Conservation (phyloP, 2,113 vertebrate species). For the Rhinogobius similis region DNA sequence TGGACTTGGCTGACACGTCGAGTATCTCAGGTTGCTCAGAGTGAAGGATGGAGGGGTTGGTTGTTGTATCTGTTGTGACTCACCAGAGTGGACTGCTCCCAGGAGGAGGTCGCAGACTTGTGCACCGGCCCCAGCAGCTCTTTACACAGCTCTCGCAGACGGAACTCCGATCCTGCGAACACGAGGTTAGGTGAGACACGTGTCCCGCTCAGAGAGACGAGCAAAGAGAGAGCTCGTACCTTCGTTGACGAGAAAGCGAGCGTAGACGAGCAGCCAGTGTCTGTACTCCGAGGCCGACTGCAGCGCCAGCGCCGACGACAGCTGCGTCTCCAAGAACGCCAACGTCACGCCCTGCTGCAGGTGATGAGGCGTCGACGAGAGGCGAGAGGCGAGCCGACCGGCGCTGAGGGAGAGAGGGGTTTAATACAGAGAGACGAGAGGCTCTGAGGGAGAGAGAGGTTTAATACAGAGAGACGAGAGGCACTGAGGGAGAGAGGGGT, state of each 20-base stretch:
- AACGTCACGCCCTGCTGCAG: constrained; percentile 93
- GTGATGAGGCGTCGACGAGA: constrained; percentile 91
- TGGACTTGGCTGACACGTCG: too few relatives aligned
- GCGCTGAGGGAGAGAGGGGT: constrained; percentile 19
- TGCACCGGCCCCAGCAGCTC: constrained; percentile 97
- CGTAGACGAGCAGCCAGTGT: constrained; percentile 97
- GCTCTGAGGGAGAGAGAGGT: neutral
- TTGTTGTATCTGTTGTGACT: too few relatives aligned
- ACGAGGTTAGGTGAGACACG: too few relatives aligned
- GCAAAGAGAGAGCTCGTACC: constrained; percentile 70
- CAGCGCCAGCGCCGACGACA: constrained; percentile 86
- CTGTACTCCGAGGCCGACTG: constrained; percentile 92
- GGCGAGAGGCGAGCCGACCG: constrained; percentile 89
- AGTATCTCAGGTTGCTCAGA: too few relatives aligned
- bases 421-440: neutral
- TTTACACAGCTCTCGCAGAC: constrained; percentile 92
- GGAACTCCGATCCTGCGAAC: constrained; percentile 88
- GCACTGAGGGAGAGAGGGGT: too few relatives aligned
- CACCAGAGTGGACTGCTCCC: constrained; percentile 94
- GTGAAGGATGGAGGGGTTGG: too few relatives aligned
- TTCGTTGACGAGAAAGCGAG: constrained; percentile 97
- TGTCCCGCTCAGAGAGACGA: too few relatives aligned
- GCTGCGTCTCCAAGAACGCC: constrained; percentile 95
- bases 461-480: too few relatives aligned
- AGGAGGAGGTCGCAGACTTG: constrained; percentile 86